A percentile compares a stretch with the other conserved stretches of the same genome.
These are phyloP conservation scores for Caenorhabditis panamensis DNA, from an alignment of 2,888 invertebrate species.

Conservation along the genomic window DNA sequence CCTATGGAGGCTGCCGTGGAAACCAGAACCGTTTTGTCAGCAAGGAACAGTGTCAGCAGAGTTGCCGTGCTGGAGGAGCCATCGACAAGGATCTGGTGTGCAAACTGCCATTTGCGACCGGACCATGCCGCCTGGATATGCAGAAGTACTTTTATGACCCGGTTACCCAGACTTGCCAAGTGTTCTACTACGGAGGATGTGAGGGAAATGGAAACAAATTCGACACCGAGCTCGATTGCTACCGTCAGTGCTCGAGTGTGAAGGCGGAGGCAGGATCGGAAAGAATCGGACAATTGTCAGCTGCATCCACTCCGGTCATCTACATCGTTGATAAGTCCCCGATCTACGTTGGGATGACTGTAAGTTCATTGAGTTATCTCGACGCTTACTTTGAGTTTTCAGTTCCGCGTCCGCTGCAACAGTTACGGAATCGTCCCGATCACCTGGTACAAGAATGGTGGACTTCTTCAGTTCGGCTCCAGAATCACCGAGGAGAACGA, in stretches of 20 bases:
- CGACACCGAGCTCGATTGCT: conserved; percentile 54
- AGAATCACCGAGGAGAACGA: conserved; percentile 63
- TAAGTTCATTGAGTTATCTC: background rate
- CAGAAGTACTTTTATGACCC: conserved; percentile 75
- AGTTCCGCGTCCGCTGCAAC: conserved; percentile 68
- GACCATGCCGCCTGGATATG: conserved; percentile 68
- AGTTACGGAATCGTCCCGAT: conserved; percentile 63
- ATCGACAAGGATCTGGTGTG: conserved; percentile 60
- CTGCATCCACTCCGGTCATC: conserved; percentile 51
- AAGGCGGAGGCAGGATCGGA: conserved; percentile 35
- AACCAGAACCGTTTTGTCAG: conserved; percentile 71
- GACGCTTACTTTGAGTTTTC: background rate
- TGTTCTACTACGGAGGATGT: conserved; percentile 78
- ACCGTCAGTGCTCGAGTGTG: conserved; percentile 50
- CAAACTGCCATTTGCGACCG: conserved; percentile 69
- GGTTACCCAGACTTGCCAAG: conserved; percentile 68
- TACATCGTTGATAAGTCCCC: conserved; percentile 49
- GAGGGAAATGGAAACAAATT: conserved; percentile 74
- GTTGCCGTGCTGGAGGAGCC: conserved; percentile 24
- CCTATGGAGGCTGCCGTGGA: conserved; percentile 80
- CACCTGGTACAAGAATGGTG: conserved; percentile 73
- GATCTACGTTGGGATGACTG: conserved; percentile 46
- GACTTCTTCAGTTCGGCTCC: conserved; percentile 64
- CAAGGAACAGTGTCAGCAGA: conserved; percentile 57
- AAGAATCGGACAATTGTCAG: conserved; percentile 38